Base-by-base conservation (phyloP, 1,140 invertebrate species). In the Trichonephila clavipes region DNA sequence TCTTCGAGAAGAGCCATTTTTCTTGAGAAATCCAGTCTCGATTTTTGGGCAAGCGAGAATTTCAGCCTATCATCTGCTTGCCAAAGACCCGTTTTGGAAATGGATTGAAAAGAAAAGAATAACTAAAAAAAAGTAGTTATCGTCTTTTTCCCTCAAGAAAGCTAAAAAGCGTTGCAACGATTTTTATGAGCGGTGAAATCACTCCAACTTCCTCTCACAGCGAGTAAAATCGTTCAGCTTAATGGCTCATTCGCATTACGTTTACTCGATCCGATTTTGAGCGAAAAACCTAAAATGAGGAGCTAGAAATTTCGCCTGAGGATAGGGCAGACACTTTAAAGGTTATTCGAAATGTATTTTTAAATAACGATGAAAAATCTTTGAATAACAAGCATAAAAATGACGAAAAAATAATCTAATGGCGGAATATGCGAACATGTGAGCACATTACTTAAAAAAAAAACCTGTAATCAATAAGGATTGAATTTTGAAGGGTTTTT, bases 111-210 rank as follows among this genome's bases (percentile, higher is more conserved):
- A 62, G 61, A 62, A 62, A 77, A 77, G 2, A 77, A 77, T 34
- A 77, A 77, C 16, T 14, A 77, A 77, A 77, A 77, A 28, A 16
- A 72, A 72, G 24, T 72, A 72, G 69, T 72, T 69, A 69, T 69
- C 64, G 64, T 24, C 21, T 69, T 77, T 77, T 72, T 72, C 69
- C 69, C 69, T 77, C 69, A 77, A 77, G 69, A 77, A 77, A 77
- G 24, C 69, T 77, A 77, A 77, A 72, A 34, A 77, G 69, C 69
- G 69, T 77, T 40, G 28, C 10, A 77, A 77, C 28, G 69, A 77
- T 77, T 72, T 72, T 34, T 77, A 28, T 12, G 28, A 77, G 69
- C 34, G 28, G 69, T 77, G 69, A 77, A 77, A 77, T 77, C 69
- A 77, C 69, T 77, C 34, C 69, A 12, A 77, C 69, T 77, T 77